Evolutionary conservation across 2,797 vertebrate genomes (phyloP).

Genomic region (Craterocephalus amniculus): DNA sequence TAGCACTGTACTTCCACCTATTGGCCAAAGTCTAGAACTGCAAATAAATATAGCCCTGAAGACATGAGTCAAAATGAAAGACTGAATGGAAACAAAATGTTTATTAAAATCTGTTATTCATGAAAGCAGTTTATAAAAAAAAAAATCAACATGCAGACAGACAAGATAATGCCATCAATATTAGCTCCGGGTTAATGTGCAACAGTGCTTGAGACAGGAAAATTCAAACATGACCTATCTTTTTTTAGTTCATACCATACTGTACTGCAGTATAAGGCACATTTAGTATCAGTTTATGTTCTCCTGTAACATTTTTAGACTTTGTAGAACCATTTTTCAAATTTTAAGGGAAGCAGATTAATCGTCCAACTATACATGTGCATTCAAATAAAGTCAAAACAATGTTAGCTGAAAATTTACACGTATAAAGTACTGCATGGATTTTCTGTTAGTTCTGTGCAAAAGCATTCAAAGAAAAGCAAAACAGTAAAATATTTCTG

Average conservation of each 20-base stretch:
- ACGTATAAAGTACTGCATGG: slow-evolving; percentile 5
- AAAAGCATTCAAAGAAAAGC: slow-evolving; percentile 30
- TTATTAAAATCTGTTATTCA: slow-evolving; percentile 65
- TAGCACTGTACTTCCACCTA: slow-evolving; percentile 59
- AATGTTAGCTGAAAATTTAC: slow-evolving; percentile 12
- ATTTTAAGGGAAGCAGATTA: slow-evolving; percentile 12
- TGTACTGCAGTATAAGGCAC: slow-evolving; percentile 69
- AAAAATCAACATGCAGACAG: slow-evolving; percentile 54
- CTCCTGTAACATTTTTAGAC: slow-evolving; percentile 37
- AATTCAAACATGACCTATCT: slow-evolving; percentile 33
- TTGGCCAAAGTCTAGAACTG: slow-evolving; percentile 51
- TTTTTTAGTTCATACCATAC: slow-evolving; percentile 24
- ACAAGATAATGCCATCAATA: slow-evolving; percentile 48
- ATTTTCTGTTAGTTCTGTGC: slow-evolving; percentile 41
- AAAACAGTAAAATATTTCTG: slow-evolving; percentile 2
- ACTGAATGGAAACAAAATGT: slow-evolving; percentile 48
- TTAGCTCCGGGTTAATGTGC: slow-evolving; percentile 64
- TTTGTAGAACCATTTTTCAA: slow-evolving; percentile 34
- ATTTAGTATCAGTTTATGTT: slow-evolving; percentile 42
- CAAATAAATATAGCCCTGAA: neutral
- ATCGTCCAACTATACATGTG: slow-evolving; percentile 21
- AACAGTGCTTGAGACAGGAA: slow-evolving; percentile 57
- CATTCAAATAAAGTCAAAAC: slow-evolving; percentile 24
- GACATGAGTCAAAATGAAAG: slow-evolving; percentile 11
- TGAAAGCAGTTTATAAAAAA: slow-evolving; percentile 57